Percentiles rank a stretch among this genome's conserved stretches.
Evolutionary conservation across 2,113 vertebrate species (phyloP).

Genomic region (Cebidichthys violaceus): DNA sequence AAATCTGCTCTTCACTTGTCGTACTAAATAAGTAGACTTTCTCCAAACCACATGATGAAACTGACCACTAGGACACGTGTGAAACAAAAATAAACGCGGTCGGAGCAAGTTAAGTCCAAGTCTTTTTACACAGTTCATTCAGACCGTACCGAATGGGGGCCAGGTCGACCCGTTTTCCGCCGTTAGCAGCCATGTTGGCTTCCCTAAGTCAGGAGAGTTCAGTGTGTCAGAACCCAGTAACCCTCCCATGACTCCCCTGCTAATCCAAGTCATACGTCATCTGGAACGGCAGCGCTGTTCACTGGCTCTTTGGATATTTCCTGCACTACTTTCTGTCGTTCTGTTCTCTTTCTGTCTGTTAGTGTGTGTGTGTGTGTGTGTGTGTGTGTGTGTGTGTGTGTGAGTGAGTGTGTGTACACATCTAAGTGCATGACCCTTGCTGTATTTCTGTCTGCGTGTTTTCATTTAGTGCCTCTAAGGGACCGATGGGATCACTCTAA

Average conservation of each 20-base stretch:
- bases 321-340: slow-evolving; percentile 28
- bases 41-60: slow-evolving; percentile 9
- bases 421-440: neutral
- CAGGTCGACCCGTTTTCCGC: neutral
- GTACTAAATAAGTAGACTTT: neutral
- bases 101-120: neutral
- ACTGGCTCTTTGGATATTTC: slow-evolving; percentile 26
- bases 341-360: slow-evolving; percentile 13
- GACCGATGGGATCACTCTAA: slow-evolving; percentile 71
- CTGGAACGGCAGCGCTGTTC: slow-evolving; percentile 29
- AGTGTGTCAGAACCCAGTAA: slow-evolving; percentile 67
- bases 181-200: slow-evolving; percentile 12
- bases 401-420: neutral
- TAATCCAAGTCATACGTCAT: slow-evolving; percentile 65
- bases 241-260: slow-evolving; percentile 51
- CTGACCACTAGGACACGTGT: neutral
- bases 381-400: neutral
- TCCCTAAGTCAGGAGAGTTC: slow-evolving; percentile 43
- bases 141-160: neutral
- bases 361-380: neutral
- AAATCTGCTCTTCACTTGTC: neutral
- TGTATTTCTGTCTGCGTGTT: slow-evolving; percentile 11
- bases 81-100: neutral
- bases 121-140: neutral
- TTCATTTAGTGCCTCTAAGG: slow-evolving; percentile 12